Base-by-base conservation (phyloP, 2,888 invertebrate species). In the Operophtera brumata region DNA sequence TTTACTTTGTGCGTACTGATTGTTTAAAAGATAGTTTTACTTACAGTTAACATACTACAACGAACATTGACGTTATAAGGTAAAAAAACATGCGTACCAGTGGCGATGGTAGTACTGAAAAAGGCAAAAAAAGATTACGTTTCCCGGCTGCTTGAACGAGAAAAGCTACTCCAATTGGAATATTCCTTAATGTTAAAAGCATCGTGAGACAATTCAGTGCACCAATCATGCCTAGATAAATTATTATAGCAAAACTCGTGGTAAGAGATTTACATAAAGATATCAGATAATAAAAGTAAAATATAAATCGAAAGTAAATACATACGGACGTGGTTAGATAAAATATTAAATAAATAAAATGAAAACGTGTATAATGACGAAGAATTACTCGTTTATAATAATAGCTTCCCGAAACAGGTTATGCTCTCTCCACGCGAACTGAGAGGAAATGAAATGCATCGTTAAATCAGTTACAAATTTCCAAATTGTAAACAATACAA, bases 371-470 rank as follows among this genome's bases (percentile, higher is more conserved):
- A 85, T 84, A 86, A 91, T 88, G 80, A 86, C 81, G 82, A 82
- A 91, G 86, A 90, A 82, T 54, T 95, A 95, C 95, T 95, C 95
- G 91, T 94, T 94, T 92, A 93, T 93, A 93, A 95, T 94, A 92
- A 96, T 95, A 92, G 96, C 96, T 93, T 97, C 96, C 94, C 95
- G 96, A 96, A 97, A 97, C 96, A 96, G 95, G 92, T 96, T 94
- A 94, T 96, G 97, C 94, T 96, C 95, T 93, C 96, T 96, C 97
- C 97, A 97, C 93, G 95, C 96, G 93, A 94, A 96, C 96, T 96
- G 84, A 79, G 77, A 78, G 80, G 74, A 82, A 85, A 82, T 75
- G 77, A 84, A 83, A 82, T 77, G 70, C 69, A 79, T 77, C 68
- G 81, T 86, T 86, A 84, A 80, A 78, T 68, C 60, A 67, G 54